These are phyloP conservation scores for Agrotis clavis DNA, from an alignment of 2,888 invertebrate genomes.

Conservation along the genomic window DNA sequence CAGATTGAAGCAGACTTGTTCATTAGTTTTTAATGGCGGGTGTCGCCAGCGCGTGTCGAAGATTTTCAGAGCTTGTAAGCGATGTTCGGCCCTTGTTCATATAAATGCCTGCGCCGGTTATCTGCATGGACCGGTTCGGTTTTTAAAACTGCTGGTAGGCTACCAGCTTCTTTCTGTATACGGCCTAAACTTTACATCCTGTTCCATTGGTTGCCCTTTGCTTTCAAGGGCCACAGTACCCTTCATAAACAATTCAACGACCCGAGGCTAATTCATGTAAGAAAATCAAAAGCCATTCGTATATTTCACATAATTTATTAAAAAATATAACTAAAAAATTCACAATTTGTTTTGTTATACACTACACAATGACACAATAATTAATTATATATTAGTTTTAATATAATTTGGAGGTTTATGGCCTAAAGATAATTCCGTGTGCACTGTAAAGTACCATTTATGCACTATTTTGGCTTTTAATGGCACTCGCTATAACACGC, in stretches of 20 bases:
- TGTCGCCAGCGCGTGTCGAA: too few relatives aligned
- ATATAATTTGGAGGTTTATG: conserved; percentile 51
- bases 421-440: conserved; percentile 39
- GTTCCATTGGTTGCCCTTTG: too few relatives aligned
- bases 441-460: conserved; percentile 35
- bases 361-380: conserved; percentile 49
- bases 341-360: conserved; percentile 54
- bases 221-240: too few relatives aligned
- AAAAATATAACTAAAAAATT: conserved; percentile 63
- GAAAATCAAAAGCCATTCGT: background rate
- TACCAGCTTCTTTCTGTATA: too few relatives aligned
- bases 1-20: too few relatives aligned
- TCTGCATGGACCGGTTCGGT: too few relatives aligned
- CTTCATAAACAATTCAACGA: background rate
- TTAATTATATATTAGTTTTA: conserved; percentile 62
- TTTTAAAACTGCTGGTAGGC: too few relatives aligned
- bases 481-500: conserved; percentile 47
- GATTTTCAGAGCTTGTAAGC: too few relatives aligned
- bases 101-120: too few relatives aligned
- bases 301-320: conserved; percentile 67
- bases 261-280: background rate
- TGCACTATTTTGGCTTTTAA: conserved; percentile 41
- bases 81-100: too few relatives aligned
- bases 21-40: too few relatives aligned
- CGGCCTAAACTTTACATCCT: too few relatives aligned